phyloP scores from a whole-genome alignment of 2,888 invertebrate genomes.

The Mimas tiliae region DNA sequence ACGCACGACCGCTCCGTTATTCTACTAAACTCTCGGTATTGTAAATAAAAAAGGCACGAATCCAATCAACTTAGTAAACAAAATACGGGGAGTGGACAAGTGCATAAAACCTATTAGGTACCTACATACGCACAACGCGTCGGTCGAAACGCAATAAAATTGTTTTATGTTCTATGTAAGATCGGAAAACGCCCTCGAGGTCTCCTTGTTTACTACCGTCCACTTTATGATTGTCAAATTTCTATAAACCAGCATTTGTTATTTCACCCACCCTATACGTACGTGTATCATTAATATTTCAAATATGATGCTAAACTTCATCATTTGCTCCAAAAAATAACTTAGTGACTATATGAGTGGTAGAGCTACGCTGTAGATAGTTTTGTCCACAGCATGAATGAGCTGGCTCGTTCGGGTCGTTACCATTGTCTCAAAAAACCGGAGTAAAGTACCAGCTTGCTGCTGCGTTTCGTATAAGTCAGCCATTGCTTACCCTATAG shows the following conservation, averaged over 20 bases:
- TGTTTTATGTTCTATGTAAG: slow-evolving; percentile 71
- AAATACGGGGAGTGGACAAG: slow-evolving; percentile 37
- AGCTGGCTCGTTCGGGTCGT: too few species aligned
- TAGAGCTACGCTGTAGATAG: too few species aligned
- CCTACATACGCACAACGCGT: slow-evolving; percentile 50
- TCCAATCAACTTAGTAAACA: slow-evolving; percentile 81
- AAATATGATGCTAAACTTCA: background rate
- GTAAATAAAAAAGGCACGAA: slow-evolving; percentile 80
- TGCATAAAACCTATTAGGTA: slow-evolving; percentile 46
- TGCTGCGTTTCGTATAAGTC: too few species aligned
- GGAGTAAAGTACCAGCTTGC: too few species aligned
- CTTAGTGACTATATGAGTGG: too few species aligned
- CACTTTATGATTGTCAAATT: slow-evolving; percentile 80
- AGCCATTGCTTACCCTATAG: too few species aligned
- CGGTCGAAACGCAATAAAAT: slow-evolving; percentile 70
- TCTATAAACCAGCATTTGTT: slow-evolving; percentile 62
- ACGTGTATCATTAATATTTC: background rate
- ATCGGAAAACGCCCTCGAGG: slow-evolving; percentile 65
- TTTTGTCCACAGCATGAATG: too few species aligned
- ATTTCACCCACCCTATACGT: background rate
- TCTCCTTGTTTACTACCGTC: slow-evolving; percentile 66
- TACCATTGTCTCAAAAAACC: too few species aligned
- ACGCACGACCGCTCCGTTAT: slow-evolving; percentile 38
- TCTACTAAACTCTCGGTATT: slow-evolving; percentile 58
- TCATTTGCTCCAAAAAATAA: too few species aligned